Evolutionary conservation across 2,113 vertebrate genomes (phyloP), one percentile per base, ranked within the genome.

Genomic region (Antennarius striatus): DNA sequence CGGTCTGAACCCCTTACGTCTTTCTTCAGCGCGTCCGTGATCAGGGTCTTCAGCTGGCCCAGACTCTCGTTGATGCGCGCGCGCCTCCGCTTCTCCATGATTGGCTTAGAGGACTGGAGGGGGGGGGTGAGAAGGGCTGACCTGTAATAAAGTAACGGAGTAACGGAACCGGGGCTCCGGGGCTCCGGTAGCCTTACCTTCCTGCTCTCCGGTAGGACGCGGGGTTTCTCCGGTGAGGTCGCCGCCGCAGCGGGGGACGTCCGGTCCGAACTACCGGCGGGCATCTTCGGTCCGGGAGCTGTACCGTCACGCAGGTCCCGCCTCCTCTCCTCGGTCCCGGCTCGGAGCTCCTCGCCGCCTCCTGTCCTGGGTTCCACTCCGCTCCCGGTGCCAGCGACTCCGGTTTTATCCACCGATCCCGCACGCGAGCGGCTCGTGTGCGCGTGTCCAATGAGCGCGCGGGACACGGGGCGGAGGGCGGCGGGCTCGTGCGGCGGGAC

Each of bases 391-490:
- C 63, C 59, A n/a, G 17, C 32, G 13, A 61, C 90, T 88, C 90
- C 55, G 83, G 82, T 77, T 75, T 71, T 94, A 94, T 95, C 94
- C 95, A 95, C 95, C 93, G 79, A 51, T 82, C 65, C 93, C 89
- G 93, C 95, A 94, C 95, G 94, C 93, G 95, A 95, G 86, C 90
- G 93, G 94, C 94, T 95, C 94, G 95, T 94, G 95, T 92, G 93
- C 90, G 92, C 88, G 90, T 89, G 92, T 89, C 95, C 95, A 95
- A 95, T 95, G 77, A 86, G 90, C 93, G 88, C 85, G 82, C 83
- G 86, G 86, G 86, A 91, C 91, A 87, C 89, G 88, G 90, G 87
- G 90, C 91, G 64, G 71, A 84, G 81, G 88, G 84, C 68, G 75
- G 73, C 56, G 84, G 85, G 91, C 93, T 94, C 92, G 92, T 93